phyloP scores from a whole-genome alignment of 2,888 invertebrate species.

The Salticus scenicus region DNA sequence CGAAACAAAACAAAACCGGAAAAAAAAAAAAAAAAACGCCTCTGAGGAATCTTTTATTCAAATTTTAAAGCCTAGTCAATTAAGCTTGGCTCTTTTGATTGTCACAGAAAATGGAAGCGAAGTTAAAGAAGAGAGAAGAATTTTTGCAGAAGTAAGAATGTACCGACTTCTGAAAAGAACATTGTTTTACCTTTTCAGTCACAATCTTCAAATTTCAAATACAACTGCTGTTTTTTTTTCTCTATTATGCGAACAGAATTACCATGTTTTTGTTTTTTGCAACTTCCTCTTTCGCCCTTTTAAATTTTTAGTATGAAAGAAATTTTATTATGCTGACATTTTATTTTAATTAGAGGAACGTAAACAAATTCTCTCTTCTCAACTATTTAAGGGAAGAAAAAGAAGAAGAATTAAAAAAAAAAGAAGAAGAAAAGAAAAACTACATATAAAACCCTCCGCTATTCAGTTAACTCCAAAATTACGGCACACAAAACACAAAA shows the following conservation, averaged over 20 bases:
- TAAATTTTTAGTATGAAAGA: background rate
- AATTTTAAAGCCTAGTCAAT: background rate
- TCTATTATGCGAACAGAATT: background rate
- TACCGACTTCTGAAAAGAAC: background rate
- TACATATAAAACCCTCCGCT: too few relatives aligned
- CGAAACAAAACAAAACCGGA: background rate
- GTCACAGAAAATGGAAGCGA: background rate
- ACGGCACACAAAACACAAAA: background rate
- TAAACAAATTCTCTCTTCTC: background rate
- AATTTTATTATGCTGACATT: conserved; percentile 9
- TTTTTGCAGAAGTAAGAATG: background rate
- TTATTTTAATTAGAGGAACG: conserved; percentile 2
- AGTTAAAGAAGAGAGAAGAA: too few relatives aligned
- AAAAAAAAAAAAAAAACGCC: background rate
- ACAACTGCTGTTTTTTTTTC: background rate
- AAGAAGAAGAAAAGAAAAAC: too few relatives aligned
- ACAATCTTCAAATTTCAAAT: conserved; percentile 2
- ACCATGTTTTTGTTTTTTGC: too few relatives aligned
- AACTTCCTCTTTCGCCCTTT: background rate
- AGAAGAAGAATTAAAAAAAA: background rate
- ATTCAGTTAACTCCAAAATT: too few relatives aligned
- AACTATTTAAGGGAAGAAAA: background rate
- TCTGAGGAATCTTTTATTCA: background rate
- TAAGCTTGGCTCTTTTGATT: conserved; percentile 7
- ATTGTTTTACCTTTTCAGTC: conserved; percentile 6